A percentile compares a stretch with the other conserved stretches of the same genome.
Conservation (phyloP, 2,797 vertebrate species). For the Chromis chromis region DNA sequence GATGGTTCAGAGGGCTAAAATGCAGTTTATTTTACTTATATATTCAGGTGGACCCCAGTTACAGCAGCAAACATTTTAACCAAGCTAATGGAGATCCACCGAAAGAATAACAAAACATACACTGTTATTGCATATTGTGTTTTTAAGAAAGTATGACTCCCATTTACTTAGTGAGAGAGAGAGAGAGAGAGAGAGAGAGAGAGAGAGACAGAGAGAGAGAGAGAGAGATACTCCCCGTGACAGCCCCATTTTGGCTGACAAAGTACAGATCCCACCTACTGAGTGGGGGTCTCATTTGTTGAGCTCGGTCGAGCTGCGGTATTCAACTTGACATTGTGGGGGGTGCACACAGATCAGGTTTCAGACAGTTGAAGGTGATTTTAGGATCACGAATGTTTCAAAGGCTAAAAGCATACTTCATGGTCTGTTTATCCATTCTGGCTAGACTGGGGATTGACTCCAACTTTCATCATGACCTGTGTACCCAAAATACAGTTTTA, state of each 20-base stretch:
- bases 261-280: conserved; percentile 74
- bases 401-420: conserved; percentile 79
- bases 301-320: conserved; percentile 58
- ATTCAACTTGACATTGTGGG: conserved; percentile 76
- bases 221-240: conserved; percentile 62
- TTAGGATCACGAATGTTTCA: conserved; percentile 80
- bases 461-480: conserved; percentile 62
- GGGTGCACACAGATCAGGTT: conserved; percentile 74
- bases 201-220: conserved; percentile 63
- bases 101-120: conserved; percentile 12
- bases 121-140: conserved; percentile 14
- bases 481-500: conserved; percentile 66
- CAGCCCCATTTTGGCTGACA: conserved; percentile 69
- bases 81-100: conserved; percentile 1
- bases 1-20: too few species aligned
- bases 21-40: background rate
- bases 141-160: conserved; percentile 41
- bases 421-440: conserved; percentile 75
- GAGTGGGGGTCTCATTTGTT: conserved; percentile 77
- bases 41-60: background rate
- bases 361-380: conserved; percentile 82
- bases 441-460: conserved; percentile 66
- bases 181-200: conserved; percentile 73
- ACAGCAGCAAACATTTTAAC: background rate
- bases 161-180: conserved; percentile 32